Percentiles rank a stretch among this genome's conserved stretches.
phyloP scores from a whole-genome alignment of 2,797 vertebrate genomes.

The Heterohyrax brucei region DNA sequence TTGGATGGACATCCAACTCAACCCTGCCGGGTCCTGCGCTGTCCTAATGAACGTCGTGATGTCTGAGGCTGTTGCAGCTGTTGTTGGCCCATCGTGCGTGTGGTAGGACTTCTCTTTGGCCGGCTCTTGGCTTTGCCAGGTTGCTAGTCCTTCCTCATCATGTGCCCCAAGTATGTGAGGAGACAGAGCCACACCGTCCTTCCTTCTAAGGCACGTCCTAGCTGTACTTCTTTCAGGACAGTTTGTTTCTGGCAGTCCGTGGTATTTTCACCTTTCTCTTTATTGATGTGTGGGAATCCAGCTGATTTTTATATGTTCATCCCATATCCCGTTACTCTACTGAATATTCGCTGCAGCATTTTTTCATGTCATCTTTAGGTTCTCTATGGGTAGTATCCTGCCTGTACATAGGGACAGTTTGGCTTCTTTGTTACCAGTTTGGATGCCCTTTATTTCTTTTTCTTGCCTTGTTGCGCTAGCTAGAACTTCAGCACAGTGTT shows the following conservation, averaged over 20 bases:
- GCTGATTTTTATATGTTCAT: no score
- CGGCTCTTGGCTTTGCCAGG: not conserved
- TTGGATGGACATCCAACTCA: not conserved
- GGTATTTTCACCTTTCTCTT: no score
- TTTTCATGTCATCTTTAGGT: no score
- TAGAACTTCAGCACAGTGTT: no score
- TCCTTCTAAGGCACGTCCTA: not conserved
- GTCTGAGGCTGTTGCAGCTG: not conserved
- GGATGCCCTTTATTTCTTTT: no score
- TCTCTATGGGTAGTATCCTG: no score
- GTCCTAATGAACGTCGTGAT: not conserved
- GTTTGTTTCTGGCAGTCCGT: not conserved
- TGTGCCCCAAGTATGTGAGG: not conserved
- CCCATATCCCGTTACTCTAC: no score
- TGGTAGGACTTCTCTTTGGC: not conserved
- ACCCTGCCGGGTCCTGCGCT: not conserved
- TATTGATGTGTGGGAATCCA: no score
- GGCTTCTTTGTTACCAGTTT: no score
- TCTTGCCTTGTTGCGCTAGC: no score
- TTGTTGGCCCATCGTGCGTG: not conserved
- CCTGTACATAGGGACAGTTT: no score
- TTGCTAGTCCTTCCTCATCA: not conserved
- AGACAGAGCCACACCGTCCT: not conserved
- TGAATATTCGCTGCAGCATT: no score
- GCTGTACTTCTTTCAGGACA: not conserved